Percentiles rank a stretch among this genome's conserved stretches.
These are phyloP conservation scores for Hyles euphorbiae DNA, from an alignment of 1,140 invertebrate species.

Conservation along the genomic window DNA sequence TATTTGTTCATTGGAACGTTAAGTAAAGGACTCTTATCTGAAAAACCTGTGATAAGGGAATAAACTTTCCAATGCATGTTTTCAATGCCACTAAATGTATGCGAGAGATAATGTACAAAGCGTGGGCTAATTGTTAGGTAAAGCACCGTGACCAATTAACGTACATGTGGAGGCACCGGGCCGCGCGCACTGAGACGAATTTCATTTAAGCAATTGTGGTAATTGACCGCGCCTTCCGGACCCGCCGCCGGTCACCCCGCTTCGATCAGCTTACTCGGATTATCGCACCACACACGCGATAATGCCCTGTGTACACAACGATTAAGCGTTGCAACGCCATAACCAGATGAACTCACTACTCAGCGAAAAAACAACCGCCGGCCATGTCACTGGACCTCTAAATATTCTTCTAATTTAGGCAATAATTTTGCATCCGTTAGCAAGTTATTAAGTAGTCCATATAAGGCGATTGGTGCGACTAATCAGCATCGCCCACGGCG, in stretches of 20 bases:
- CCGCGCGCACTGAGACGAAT: conserved; percentile 57
- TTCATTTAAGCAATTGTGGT: conserved; percentile 72
- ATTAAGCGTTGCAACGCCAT: background rate
- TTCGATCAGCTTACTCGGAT: conserved; percentile 30
- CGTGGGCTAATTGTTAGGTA: conserved; percentile 61
- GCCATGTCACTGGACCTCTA: too few relatives aligned
- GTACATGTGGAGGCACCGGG: conserved; percentile 29
- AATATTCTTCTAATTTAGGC: too few relatives aligned
- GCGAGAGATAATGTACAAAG: conserved; percentile 24
- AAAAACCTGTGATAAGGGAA: too few relatives aligned
- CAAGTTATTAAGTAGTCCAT: conserved; percentile 24
- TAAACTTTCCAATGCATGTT: too few relatives aligned
- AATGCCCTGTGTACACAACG: conserved; percentile 10
- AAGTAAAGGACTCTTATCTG: too few relatives aligned
- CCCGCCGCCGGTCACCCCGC: conserved; percentile 28
- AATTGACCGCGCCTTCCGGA: conserved; percentile 68
- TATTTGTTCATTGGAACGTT: too few relatives aligned
- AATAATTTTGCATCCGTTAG: too few relatives aligned
- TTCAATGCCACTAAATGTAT: conserved; percentile 6
- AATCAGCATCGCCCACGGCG: conserved; percentile 35
- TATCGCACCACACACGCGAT: conserved; percentile 16
- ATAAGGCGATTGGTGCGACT: conserved; percentile 48
- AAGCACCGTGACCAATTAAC: conserved; percentile 70
- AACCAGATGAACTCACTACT: too few relatives aligned
- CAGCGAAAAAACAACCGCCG: too few relatives aligned